Percentiles rank a stretch among this genome's conserved stretches.
Evolutionary conservation across 2,888 invertebrate species (phyloP).

Genomic region (Drosophila acutilabella): DNA sequence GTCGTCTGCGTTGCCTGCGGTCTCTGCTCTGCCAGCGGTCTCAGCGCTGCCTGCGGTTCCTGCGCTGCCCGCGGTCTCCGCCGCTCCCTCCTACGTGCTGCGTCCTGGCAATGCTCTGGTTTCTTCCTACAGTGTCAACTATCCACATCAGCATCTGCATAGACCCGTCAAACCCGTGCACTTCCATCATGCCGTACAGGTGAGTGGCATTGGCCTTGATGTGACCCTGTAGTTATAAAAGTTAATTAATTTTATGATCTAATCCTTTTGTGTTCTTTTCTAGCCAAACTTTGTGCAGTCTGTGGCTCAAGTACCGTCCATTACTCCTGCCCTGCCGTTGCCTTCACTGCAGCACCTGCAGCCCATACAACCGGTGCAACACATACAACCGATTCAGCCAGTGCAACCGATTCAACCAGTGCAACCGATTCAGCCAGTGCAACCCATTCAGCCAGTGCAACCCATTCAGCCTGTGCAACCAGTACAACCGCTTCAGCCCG

Average conservation of each 20-base stretch:
- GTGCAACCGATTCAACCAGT: conserved; percentile 35
- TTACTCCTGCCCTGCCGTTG: conserved; percentile 28
- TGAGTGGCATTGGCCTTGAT: conserved; percentile 9
- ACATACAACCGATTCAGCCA: conserved; percentile 33
- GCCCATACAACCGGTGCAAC: conserved; percentile 43
- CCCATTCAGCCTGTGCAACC: conserved; percentile 45
- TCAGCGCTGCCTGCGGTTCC: conserved; percentile 18
- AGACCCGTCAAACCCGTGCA: conserved; percentile 68
- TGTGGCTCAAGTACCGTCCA: conserved; percentile 38
- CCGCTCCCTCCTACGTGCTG: conserved; percentile 73
- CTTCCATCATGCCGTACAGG: conserved; percentile 63
- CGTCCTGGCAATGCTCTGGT: conserved; percentile 83
- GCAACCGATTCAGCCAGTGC: conserved; percentile 33
- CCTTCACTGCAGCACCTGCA: conserved; percentile 31
- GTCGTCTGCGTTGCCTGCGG: conserved; percentile 1
- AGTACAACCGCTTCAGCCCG: conserved; percentile 43
- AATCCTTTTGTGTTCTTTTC: background rate
- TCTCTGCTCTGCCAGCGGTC: conserved; percentile 24
- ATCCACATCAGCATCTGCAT: conserved; percentile 80
- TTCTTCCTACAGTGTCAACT: conserved; percentile 82
- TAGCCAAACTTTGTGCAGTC: conserved; percentile 64
- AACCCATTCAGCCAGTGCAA: conserved; percentile 37
- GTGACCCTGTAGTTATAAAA: background rate
- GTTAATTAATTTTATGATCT: too few relatives aligned
- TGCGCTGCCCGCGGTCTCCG: conserved; percentile 35